A percentile compares a stretch with the other conserved stretches of the same genome.
Evolutionary conservation across 2,113 vertebrate genomes (phyloP).

Genomic region (Planiliza haematocheilus): DNA sequence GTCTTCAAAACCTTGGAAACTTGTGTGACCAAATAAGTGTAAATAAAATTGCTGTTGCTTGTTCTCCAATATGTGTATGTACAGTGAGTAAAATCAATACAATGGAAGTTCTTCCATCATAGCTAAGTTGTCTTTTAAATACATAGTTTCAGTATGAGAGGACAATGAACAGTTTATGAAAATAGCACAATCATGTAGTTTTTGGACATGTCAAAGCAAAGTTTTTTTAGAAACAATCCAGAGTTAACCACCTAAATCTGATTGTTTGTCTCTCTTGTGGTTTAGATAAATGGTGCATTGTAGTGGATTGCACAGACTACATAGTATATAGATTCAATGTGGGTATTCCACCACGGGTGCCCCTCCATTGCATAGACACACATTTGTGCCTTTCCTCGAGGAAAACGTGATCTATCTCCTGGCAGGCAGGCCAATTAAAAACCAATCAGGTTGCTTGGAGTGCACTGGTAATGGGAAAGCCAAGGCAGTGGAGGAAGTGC

Average conservation of each 20-base stretch:
- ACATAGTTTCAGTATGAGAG: too few relatives aligned
- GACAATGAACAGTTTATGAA: neutral
- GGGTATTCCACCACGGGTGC: conserved; percentile 51
- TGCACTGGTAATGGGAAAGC: conserved; percentile 83
- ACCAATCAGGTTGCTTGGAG: conserved; percentile 85
- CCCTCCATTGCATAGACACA: conserved; percentile 24
- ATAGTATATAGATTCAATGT: neutral
- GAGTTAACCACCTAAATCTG: neutral
- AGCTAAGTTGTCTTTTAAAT: too few relatives aligned
- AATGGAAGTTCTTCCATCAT: neutral
- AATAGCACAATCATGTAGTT: neutral
- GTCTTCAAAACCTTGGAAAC: neutral
- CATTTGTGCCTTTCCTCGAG: conserved; percentile 60
- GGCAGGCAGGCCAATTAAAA: conserved; percentile 86
- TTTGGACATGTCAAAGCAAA: neutral
- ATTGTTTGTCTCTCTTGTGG: neutral
- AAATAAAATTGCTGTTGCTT: rapidly evolving
- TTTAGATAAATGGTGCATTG: too few relatives aligned
- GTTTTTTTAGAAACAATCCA: too few relatives aligned
- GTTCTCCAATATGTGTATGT: neutral
- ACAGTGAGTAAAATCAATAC: neutral
- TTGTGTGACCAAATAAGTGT: neutral
- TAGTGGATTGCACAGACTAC: neutral
- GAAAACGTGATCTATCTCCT: conserved; percentile 85
- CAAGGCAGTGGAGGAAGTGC: conserved; percentile 76